phyloP scores from a whole-genome alignment of 1,140 invertebrate genomes.

The Drosophila suzukii region DNA sequence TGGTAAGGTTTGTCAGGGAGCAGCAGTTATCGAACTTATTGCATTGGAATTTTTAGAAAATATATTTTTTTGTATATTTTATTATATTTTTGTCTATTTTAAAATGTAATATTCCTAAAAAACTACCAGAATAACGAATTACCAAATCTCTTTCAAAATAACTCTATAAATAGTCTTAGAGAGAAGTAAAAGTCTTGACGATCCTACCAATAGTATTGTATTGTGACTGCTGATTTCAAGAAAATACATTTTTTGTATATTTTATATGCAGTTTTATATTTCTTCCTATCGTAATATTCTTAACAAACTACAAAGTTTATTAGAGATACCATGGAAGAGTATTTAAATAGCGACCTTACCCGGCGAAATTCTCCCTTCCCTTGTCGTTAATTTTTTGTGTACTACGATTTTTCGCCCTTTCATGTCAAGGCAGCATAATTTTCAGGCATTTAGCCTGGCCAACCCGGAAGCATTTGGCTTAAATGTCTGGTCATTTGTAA shows the following conservation, averaged over 20 bases:
- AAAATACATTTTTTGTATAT: no score
- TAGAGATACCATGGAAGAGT: not conserved
- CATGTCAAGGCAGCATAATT: conserved; percentile 76
- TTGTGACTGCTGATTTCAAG: no score
- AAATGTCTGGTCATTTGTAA: conserved; percentile 82
- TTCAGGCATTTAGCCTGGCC: conserved; percentile 70
- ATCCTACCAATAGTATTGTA: no score
- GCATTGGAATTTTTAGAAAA: not conserved
- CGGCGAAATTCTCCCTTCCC: not conserved
- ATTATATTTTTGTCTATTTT: no score
- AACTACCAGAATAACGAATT: no score
- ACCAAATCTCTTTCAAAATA: no score
- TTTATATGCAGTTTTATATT: not conserved
- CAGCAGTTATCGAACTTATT: no score
- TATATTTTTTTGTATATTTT: not conserved
- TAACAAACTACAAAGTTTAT: not conserved
- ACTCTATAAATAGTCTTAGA: no score
- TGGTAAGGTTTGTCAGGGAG: not conserved
- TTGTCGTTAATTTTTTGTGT: conserved; percentile 36
- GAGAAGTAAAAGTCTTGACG: no score
- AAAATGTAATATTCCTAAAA: not conserved
- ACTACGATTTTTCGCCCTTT: conserved; percentile 44
- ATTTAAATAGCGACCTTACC: conserved; percentile 7
- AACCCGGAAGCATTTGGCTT: conserved; percentile 79
- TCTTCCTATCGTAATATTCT: no score